These are phyloP conservation scores for Petrocephalus microphthalmus DNA, from an alignment of 2,113 vertebrate species.

Conservation along the genomic window DNA sequence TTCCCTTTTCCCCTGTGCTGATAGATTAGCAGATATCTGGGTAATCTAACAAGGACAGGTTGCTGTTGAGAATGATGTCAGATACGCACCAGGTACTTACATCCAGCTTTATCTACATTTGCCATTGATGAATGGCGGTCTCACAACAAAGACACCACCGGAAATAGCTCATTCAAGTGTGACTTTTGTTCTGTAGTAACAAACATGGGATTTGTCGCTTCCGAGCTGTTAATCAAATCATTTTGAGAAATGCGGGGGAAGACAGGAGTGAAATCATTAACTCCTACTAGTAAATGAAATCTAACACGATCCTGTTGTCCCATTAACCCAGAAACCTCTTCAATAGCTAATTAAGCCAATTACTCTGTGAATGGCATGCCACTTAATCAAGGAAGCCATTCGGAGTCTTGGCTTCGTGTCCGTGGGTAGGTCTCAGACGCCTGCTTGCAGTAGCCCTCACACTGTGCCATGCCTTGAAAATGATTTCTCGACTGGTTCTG, in stretches of 20 bases:
- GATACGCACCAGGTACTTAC: slow-evolving; percentile 39
- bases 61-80: slow-evolving; percentile 29
- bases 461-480: neutral
- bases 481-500: slow-evolving; percentile 8
- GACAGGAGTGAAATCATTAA: slow-evolving; percentile 91
- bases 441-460: neutral
- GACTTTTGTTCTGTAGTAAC: slow-evolving; percentile 99
- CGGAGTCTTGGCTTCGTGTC: slow-evolving; percentile 64
- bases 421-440: slow-evolving; percentile 43
- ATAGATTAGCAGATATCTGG: neutral
- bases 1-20: too few relatives aligned
- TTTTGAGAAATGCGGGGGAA: slow-evolving; percentile 77
- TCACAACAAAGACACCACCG: slow-evolving; percentile 61
- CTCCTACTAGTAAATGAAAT: slow-evolving; percentile 82
- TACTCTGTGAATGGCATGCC: slow-evolving; percentile 70
- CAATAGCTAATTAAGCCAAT: slow-evolving; percentile 91
- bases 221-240: slow-evolving; percentile 90
- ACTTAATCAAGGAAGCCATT: slow-evolving; percentile 73
- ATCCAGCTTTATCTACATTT: slow-evolving; percentile 37
- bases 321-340: slow-evolving; percentile 84
- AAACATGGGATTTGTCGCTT: slow-evolving; percentile 83
- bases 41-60: slow-evolving; percentile 1
- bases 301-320: slow-evolving; percentile 74
- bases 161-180: slow-evolving; percentile 79
- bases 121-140: slow-evolving; percentile 47